Evolutionary conservation across 2,888 invertebrate species (phyloP), one percentile per base, ranked within the genome.

Genomic region (Drosophila subquinaria): DNA sequence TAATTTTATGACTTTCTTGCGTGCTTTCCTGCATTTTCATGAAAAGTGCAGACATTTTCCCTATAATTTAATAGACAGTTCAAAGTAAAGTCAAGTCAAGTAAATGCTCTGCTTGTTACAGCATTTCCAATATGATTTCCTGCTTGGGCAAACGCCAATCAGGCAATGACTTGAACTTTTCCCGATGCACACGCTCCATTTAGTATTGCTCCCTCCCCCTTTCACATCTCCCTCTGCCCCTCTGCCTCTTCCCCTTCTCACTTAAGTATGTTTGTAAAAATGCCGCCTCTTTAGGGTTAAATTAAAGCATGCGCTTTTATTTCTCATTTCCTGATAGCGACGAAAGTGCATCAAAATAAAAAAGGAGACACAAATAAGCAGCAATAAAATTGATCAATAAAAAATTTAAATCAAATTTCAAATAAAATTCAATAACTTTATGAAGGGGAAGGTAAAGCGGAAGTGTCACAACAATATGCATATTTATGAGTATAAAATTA

Each of bases 261-360:
- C 48, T 15, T 48, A 48, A 48, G 30, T 48, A 48, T 27, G 48
- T 30, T 36, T 48, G 48, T 47, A 57, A 38, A 59, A 61, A 55
- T 68, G 61, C 64, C 45, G 50, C 52, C 62, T 61, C 76, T 82
- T 72, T 62, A 63, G 70, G 72, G 65, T 76, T 69, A 76, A 73
- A 82, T 82, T 88, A 84, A 76, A 82, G 73, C 74, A 66, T 75
- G 84, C 69, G 84, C 74, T 81, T 84, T 84, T 81, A 88, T 75
- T 64, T 61, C 59, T 65, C 81, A 78, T 77, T 84, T 86, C 84
- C 84, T 73, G 86, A 40, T 52, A 53, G 52, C 33, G 48, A 43
- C 70, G 57, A 72, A 73, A 81, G 68, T 81, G 76, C 76, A 71
- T 36, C 43, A 35, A 8, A 35, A 20, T 11, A 30, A 20, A 27